Base-by-base conservation (phyloP, 2,113 vertebrate species). In the Balaeniceps rex region DNA sequence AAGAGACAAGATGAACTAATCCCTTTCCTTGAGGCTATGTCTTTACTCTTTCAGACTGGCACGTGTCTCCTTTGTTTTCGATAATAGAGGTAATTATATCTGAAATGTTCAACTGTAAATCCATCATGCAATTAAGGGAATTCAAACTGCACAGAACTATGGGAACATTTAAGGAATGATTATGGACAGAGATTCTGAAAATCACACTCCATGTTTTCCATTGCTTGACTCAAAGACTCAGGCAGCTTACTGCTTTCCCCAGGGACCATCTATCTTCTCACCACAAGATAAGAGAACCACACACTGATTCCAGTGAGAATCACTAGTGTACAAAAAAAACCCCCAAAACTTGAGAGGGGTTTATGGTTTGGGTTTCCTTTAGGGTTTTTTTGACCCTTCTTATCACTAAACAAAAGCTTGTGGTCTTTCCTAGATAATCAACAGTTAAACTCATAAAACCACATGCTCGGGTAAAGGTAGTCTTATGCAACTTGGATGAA, bases 11-110 rank as follows among this genome's bases (percentile, higher is more conserved):
- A 75, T 65, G 42, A 94, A 94, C 70, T 97, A 70, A 65, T 65
- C 91, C 94, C 71, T 97, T 88, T 95, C 97, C 98, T 97, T 4
- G 9, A 92, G 98, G 98, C 97, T 81, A 94, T 78, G 49, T 74
- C 97, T 98, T 98, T 98, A 97, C 97, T 98, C 98, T 97, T 97
- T 81, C 91, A 96, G 76, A 97, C 93, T 98, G 98, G 98, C 98
- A 99, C 97, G 92, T 57, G 70, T 82, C 96, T 97, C 72, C 87
- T 97, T 97, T 97, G 92, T 98, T 98, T 98, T 98, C 58, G 55
- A 98, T 98, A 98, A 97, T 97, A 96, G 97, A 97, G 97, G 98
- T 98, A 98, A 99, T 99, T 99, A 98, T 97, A 99, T 96, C 98
- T 94, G 88, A 97, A 97, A 97, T 95, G 94, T 91, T 96, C 95